Percentiles rank a stretch among this genome's conserved stretches.
phyloP scores from a whole-genome alignment of 2,113 vertebrate species.

The Amazona vittata region DNA sequence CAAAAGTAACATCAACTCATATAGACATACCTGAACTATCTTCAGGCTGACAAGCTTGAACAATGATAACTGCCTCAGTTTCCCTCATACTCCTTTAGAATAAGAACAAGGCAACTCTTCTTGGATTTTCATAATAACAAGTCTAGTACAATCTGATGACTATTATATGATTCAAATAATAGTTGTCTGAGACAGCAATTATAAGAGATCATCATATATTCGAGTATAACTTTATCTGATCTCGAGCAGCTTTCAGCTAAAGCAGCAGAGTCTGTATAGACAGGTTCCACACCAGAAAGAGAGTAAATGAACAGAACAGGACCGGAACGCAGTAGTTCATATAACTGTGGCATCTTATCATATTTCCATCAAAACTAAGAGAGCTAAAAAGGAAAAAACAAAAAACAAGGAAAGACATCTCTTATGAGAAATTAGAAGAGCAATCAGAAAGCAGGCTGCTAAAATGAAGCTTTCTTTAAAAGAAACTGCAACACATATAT shows the following conservation, averaged over 20 bases:
- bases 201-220: neutral
- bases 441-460: constrained; percentile 19
- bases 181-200: neutral
- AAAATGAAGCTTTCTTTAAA: constrained; percentile 5
- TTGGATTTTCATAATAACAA: neutral
- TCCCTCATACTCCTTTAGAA: neutral
- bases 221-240: neutral
- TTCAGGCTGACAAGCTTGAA: neutral
- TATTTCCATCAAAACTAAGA: constrained; percentile 9
- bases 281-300: neutral
- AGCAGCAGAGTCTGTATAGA: neutral
- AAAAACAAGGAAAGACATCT: neutral
- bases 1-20: neutral
- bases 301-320: neutral
- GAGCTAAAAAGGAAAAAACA: neutral
- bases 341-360: neutral
- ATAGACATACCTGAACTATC: neutral
- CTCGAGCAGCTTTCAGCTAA: neutral
- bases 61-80: neutral
- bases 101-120: neutral
- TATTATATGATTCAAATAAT: neutral
- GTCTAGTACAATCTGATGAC: neutral
- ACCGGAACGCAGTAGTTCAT: neutral
- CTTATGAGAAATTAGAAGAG: constrained; percentile 17
- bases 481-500: neutral